Evolutionary conservation across 2,888 invertebrate species (phyloP).

Genomic region (Plusia festucae): DNA sequence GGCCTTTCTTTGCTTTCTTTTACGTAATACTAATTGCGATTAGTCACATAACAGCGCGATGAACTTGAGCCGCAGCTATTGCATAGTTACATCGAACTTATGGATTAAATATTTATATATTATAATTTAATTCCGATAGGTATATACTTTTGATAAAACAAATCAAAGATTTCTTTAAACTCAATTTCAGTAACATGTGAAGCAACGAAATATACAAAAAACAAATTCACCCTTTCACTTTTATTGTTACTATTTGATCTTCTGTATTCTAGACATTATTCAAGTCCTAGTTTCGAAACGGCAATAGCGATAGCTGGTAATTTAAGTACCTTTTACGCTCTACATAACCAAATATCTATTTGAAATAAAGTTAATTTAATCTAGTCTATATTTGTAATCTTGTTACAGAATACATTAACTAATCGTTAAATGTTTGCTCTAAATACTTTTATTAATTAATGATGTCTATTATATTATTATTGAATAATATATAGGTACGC

Average conservation of each 20-base stretch:
- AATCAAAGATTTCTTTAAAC: background rate
- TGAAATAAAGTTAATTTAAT: conserved; percentile 7
- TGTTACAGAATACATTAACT: background rate
- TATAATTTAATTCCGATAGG: background rate
- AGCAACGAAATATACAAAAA: conserved; percentile 21
- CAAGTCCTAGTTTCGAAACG: conserved; percentile 64
- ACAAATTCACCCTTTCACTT: conserved; percentile 60
- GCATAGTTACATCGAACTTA: conserved; percentile 39
- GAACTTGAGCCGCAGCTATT: conserved; percentile 75
- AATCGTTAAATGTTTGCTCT: background rate
- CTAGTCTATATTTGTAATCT: background rate
- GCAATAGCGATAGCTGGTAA: conserved; percentile 58
- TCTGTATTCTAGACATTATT: conserved; percentile 66
- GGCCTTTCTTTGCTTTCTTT: conserved; percentile 88
- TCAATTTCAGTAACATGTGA: background rate
- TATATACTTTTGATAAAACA: background rate
- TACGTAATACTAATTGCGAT: conserved; percentile 85
- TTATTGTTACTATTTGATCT: conserved; percentile 55
- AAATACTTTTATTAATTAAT: background rate
- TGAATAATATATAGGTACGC: too few species aligned
- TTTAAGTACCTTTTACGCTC: conserved; percentile 65
- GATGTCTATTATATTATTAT: too few species aligned
- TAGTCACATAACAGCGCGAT: conserved; percentile 81
- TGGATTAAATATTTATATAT: conserved; percentile 59
- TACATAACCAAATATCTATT: conserved; percentile 53